These are phyloP conservation scores for Dynastes grantii DNA, from an alignment of 2,888 invertebrate genomes.

Conservation along the genomic window DNA sequence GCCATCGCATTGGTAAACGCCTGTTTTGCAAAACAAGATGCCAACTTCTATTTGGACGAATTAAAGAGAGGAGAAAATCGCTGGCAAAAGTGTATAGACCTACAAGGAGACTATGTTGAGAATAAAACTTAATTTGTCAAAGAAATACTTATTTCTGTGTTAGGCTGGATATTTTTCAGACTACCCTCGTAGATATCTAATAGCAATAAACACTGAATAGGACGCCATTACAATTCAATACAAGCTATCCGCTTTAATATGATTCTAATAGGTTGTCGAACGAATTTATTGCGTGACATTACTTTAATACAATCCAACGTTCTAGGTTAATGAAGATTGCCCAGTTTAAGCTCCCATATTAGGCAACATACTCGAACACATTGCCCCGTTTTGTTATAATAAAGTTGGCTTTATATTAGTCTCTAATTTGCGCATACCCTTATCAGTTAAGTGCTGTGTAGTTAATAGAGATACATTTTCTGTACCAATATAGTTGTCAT, in stretches of 20 bases:
- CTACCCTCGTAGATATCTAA: neutral
- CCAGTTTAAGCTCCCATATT: neutral
- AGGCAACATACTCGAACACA: neutral
- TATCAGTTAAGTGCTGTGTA: too few species aligned
- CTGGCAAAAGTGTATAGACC: too few species aligned
- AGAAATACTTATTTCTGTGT: too few species aligned
- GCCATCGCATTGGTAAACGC: too few species aligned
- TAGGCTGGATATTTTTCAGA: too few species aligned
- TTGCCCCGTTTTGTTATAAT: neutral
- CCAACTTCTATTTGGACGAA: too few species aligned
- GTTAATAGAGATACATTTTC: neutral
- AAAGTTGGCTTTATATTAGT: slow-evolving; percentile 15
- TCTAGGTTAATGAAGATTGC: neutral
- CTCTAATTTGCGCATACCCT: slow-evolving; percentile 1
- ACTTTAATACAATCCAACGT: neutral
- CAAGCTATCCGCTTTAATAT: neutral
- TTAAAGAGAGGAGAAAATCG: too few species aligned
- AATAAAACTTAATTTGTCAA: too few species aligned
- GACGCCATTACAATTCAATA: neutral
- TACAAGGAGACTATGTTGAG: too few species aligned
- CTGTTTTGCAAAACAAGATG: too few species aligned
- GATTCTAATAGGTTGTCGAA: neutral
- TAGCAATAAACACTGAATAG: neutral
- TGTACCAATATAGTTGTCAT: too few species aligned
- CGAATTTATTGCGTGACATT: neutral